Base-by-base conservation (phyloP, 2,113 vertebrate species). In the Xenopus laevis region DNA sequence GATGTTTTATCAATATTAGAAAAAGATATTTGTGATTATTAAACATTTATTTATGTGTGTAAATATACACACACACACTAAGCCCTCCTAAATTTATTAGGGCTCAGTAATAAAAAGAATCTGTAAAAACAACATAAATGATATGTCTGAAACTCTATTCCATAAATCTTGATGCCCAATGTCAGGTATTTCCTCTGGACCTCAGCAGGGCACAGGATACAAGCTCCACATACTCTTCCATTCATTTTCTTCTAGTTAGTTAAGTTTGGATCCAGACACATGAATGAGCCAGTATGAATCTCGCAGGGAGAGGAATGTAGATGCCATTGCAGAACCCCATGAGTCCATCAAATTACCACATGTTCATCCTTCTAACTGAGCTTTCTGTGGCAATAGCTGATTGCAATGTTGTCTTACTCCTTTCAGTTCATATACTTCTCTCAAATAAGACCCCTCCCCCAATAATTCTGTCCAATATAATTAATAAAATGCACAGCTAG, bases 401-500 rank as follows among this genome's bases (percentile, higher is more conserved):
- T 62, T 18, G n/a, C 46, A 4, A 17, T 61, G 47, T 46, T 9
- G 18, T 47, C 52, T 50, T 68, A 68, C 5, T 33, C 17, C n/a
- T 47, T 74, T 27, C 53, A 20, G 17, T 0, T 8, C 1, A 8
- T 15, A 58, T 45, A 3, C 4, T 20, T 61, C 46, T 30, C 16
- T 52, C 16, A 61, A 67, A 60, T 68, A 68, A 60, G 16, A 6
- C 40, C 21, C 12, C 55, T 53, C 44, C 46, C 27, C 68, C 17
- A 9, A 18, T 47, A 52, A 46, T 47, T 74, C 45, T 53, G 18
- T 50, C 72, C 47, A 7, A 45, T 68, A 10, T 52, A 68, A 69
- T 75, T 75, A 47, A 33, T 61, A 40, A 73, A 74, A 76, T 40
- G 17, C 30, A 53, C 60, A n/a, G 30, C 73, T 68, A 40, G 33